These are phyloP conservation scores for Psettodes erumei DNA, from an alignment of 2,113 vertebrate genomes.

Conservation along the genomic window DNA sequence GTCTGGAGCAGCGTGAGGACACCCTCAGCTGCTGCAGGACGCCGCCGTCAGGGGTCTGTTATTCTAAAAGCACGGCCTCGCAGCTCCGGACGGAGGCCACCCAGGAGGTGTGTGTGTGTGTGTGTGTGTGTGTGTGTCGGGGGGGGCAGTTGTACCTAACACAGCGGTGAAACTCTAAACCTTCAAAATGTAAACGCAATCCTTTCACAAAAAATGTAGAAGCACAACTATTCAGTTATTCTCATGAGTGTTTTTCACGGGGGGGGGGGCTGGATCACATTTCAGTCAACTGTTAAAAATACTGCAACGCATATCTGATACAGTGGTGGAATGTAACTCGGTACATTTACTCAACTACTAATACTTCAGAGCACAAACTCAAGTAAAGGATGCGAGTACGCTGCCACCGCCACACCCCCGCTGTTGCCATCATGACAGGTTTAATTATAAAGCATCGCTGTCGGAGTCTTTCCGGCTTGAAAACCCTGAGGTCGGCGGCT, in stretches of 20 bases:
- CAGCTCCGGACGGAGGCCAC: neutral
- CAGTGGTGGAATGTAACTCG: too few species aligned
- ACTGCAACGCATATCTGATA: too few species aligned
- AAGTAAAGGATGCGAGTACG: neutral
- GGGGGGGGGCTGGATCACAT: too few species aligned
- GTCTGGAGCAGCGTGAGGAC: neutral
- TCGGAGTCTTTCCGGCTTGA: conserved; percentile 43
- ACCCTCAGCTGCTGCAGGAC: conserved; percentile 33
- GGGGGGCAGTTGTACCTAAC: neutral
- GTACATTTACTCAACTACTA: too few species aligned
- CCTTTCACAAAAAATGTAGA: neutral
- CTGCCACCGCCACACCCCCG: conserved; percentile 11
- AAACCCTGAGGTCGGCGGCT: conserved; percentile 53
- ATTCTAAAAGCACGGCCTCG: neutral
- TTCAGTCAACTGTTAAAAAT: too few species aligned
- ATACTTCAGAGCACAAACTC: too few species aligned
- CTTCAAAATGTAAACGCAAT: neutral
- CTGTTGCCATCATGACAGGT: conserved; percentile 52
- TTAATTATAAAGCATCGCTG: conserved; percentile 75
- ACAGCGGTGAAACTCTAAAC: neutral
- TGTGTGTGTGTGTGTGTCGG: neutral
- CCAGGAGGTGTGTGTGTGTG: too few species aligned
- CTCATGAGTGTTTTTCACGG: too few species aligned
- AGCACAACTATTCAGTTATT: too few species aligned
- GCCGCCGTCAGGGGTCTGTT: conserved; percentile 7